Evolutionary conservation across 2,797 vertebrate species (phyloP), one percentile per base, ranked within the genome.

Genomic region (Spinus pinus): DNA sequence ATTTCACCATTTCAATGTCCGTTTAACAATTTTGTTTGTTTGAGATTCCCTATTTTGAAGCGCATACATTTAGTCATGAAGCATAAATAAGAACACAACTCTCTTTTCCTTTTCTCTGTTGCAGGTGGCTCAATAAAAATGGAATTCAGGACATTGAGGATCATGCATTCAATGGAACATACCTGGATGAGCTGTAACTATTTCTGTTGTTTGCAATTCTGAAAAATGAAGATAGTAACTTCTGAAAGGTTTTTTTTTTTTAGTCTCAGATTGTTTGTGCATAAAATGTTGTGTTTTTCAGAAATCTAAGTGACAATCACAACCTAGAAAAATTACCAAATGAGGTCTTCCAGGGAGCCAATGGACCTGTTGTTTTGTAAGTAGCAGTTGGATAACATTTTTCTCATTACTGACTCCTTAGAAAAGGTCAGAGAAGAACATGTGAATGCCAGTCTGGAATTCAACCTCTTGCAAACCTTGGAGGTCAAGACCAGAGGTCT

Each of bases 91-190:
- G 12, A 85, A 89, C 28, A 21, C 11, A 57, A 30, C 4, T n/a
- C 5, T 21, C 19, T 37, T 69, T 95, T 96, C 27, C 28, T 31
- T 39, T 57, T 37, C 28, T 95, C 81, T 96, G 4, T 98, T 98
- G 79, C 97, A 98, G 98, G 80, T 95, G 98, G 97, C 95, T 98
- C 79, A 98, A 97, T 94, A 98, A 98, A 97, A 98, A 98, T 67
- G 98, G 98, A 81, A 98, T 98, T 93, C 95, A 86, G 94, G 96
- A 98, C 92, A 98, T 98, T 95, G 97, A 98, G 71, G 97, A 97
- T 88, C 86, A 98, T 62, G 98, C 98, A 33, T 98, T 98, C 96
- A 98, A 98, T 64, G 98, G 98, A 94, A 98, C 98, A 67, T 96
- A 96, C 54, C 94, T 98, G 86, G 98, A 98, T 84, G 98, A 98